Conservation (phyloP, 2,888 invertebrate genomes). For the Dryobotodes eremita region DNA sequence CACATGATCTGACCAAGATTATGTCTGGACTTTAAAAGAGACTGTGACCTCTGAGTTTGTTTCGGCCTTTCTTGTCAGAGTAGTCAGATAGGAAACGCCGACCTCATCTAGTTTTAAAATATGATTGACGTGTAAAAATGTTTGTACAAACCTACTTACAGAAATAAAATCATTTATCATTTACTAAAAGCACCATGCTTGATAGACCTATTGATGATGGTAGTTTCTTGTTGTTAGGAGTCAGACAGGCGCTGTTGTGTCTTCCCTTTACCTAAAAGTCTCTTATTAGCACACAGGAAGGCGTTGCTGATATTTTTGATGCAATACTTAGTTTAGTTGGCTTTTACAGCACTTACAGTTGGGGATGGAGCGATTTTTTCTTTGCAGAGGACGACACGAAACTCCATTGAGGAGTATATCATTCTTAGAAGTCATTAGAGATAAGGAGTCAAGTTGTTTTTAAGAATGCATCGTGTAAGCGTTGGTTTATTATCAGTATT, state of each 20-base stretch:
- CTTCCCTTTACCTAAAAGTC: not conserved
- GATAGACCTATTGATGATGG: not conserved
- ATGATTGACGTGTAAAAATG: too few relatives aligned
- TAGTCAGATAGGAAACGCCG: too few relatives aligned
- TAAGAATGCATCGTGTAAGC: not conserved
- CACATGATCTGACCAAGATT: too few relatives aligned
- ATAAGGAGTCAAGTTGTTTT: not conserved
- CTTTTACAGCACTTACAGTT: not conserved
- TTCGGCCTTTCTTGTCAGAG: too few relatives aligned
- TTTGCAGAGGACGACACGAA: not conserved
- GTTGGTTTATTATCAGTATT: not conserved
- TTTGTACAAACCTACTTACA: too few relatives aligned
- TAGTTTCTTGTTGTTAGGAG: not conserved
- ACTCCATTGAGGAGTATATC: not conserved
- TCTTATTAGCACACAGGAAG: not conserved
- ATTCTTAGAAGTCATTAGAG: slow-evolving; percentile 4
- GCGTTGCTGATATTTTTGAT: not conserved
- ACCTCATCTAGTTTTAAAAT: too few relatives aligned
- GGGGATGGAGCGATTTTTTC: not conserved
- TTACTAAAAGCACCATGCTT: not conserved
- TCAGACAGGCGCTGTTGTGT: not conserved
- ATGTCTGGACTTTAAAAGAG: too few relatives aligned
- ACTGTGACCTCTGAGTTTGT: too few relatives aligned
- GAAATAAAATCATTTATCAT: too few relatives aligned
- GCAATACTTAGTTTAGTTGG: not conserved